Evolutionary conservation across 2,113 vertebrate species (phyloP).

Genomic region (Verasper variegatus): DNA sequence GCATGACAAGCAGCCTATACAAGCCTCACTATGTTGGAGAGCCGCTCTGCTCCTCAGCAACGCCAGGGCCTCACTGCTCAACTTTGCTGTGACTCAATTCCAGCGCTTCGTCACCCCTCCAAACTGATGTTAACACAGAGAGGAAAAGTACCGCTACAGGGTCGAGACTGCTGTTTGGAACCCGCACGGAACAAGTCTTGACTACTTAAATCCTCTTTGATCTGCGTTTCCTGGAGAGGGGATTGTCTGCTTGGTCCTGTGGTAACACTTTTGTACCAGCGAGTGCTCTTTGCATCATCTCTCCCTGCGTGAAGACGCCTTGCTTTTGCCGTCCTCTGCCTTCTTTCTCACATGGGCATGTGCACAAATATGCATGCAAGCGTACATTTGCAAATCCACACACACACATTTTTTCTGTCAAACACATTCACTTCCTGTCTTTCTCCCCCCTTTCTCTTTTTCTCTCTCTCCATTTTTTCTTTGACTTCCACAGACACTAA

Average conservation of each 20-base stretch:
- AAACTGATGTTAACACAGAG: conserved; percentile 66
- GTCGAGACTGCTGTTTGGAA: conserved; percentile 63
- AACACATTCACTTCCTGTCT: conserved; percentile 48
- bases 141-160: conserved; percentile 62
- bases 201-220: conserved; percentile 82
- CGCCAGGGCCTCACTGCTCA: background rate
- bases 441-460: conserved; percentile 32
- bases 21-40: conserved; percentile 1
- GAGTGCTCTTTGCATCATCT: conserved; percentile 69
- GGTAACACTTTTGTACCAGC: conserved; percentile 73
- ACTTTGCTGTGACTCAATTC: conserved; percentile 34
- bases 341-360: conserved; percentile 40
- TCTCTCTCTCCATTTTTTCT: conserved; percentile 60
- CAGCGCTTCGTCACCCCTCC: conserved; percentile 58
- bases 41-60: conserved; percentile 5
- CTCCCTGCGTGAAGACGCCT: conserved; percentile 54
- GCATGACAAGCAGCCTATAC: conserved; percentile 13
- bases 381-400: conserved; percentile 51
- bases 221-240: conserved; percentile 78
- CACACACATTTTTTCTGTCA: conserved; percentile 48
- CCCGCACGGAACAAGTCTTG: conserved; percentile 72
- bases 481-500: conserved; percentile 78
- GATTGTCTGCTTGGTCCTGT: conserved; percentile 76
- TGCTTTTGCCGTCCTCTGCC: conserved; percentile 36
- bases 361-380: conserved; percentile 49